These are phyloP conservation scores for Petrocephalus zakoni DNA, from an alignment of 2,113 vertebrate species.

Conservation along the genomic window DNA sequence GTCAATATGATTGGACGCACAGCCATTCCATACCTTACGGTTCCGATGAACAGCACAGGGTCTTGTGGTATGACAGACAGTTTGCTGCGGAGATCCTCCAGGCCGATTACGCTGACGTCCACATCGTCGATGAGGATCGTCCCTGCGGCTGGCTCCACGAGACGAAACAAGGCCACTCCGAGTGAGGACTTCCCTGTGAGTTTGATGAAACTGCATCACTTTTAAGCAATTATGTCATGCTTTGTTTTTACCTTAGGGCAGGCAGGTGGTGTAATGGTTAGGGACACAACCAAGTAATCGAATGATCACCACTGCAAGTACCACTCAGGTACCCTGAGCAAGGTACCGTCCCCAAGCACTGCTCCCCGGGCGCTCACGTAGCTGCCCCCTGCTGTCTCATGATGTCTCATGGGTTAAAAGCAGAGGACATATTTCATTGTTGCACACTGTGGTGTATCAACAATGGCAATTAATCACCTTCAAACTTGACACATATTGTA, in stretches of 20 bases:
- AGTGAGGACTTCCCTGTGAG: constrained; percentile 71
- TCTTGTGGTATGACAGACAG: constrained; percentile 75
- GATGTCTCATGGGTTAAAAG: too few species aligned
- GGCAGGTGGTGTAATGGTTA: too few species aligned
- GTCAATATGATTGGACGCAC: background rate
- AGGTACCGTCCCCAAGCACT: background rate
- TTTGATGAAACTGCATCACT: constrained; percentile 2
- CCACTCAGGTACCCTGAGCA: too few species aligned
- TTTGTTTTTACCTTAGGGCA: background rate
- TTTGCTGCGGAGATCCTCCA: constrained; percentile 67
- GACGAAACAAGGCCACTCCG: constrained; percentile 63
- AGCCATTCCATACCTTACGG: constrained; percentile 57
- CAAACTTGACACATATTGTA: too few species aligned
- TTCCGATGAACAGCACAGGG: constrained; percentile 69
- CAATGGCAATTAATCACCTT: too few species aligned
- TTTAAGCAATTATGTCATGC: background rate
- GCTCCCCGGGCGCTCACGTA: background rate
- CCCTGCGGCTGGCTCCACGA: constrained; percentile 62
- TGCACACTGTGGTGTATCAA: too few species aligned
- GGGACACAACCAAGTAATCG: too few species aligned
- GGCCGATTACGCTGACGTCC: constrained; percentile 54
- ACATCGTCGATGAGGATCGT: constrained; percentile 64
- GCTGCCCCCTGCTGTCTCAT: too few species aligned
- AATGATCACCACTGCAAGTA: too few species aligned
- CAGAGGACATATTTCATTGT: too few species aligned